phyloP scores from a whole-genome alignment of 2,888 invertebrate species.

The Troides oblongomaculatus region DNA sequence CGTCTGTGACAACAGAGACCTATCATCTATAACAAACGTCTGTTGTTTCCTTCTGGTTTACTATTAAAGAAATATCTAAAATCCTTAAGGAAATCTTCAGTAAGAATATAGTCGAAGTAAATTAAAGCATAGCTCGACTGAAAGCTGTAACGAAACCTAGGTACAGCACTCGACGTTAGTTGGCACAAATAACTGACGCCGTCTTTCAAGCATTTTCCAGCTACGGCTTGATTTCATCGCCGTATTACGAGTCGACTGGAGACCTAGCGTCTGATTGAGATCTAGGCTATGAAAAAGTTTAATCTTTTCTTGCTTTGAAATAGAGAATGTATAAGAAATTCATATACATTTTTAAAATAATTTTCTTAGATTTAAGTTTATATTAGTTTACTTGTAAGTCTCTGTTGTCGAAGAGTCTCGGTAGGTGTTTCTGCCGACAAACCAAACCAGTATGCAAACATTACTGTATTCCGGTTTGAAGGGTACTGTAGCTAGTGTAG shows the following conservation, averaged over 20 bases:
- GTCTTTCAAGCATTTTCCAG: constrained; percentile 2
- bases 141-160: constrained; percentile 18
- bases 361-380: not conserved
- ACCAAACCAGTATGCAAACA: no score
- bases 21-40: not conserved
- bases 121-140: constrained; percentile 25
- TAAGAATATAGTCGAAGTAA: constrained; percentile 18
- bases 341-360: not conserved
- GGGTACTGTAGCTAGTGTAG: no score
- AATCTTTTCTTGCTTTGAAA: constrained; percentile 10
- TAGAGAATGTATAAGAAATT: not conserved
- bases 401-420: no score
- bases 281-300: constrained; percentile 1
- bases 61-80: constrained; percentile 4
- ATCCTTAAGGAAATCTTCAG: constrained; percentile 18
- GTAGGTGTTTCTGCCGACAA: no score
- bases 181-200: constrained; percentile 22
- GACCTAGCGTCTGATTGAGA: constrained; percentile 6
- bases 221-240: constrained; percentile 23
- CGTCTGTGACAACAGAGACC: no score
- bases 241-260: constrained; percentile 10
- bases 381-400: not conserved
- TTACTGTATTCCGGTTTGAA: no score
- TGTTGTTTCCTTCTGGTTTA: constrained; percentile 1
- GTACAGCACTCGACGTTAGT: constrained; percentile 21